phyloP scores from a whole-genome alignment of 2,113 vertebrate species.

The Aspidoscelis tigris region DNA sequence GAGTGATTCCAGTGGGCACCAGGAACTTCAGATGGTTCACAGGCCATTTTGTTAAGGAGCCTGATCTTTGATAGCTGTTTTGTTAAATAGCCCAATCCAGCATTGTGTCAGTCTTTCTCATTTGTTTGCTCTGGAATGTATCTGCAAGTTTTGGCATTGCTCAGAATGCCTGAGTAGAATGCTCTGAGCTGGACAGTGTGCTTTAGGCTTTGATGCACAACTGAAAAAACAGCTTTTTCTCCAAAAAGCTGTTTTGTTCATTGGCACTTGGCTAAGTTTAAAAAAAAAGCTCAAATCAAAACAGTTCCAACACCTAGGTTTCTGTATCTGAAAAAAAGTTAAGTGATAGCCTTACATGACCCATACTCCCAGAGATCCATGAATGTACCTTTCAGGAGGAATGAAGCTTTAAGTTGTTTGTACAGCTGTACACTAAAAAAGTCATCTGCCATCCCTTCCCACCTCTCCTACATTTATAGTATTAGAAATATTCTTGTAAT shows the following conservation, averaged over 20 bases:
- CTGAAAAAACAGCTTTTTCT: neutral
- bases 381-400: neutral
- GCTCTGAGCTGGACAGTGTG: neutral
- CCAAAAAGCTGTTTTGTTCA: neutral
- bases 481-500: neutral
- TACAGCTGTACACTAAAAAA: neutral
- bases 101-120: no score
- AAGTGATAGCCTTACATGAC: neutral
- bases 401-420: neutral
- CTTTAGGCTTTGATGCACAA: neutral
- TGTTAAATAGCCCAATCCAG: neutral
- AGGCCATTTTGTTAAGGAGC: neutral
- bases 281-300: neutral
- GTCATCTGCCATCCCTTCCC: neutral
- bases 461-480: neutral
- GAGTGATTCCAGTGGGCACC: neutral
- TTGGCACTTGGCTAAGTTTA: neutral
- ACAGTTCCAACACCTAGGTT: neutral
- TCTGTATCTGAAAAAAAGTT: neutral
- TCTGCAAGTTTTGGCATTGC: neutral
- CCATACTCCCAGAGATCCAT: neutral
- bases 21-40: neutral
- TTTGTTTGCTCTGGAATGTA: neutral
- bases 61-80: neutral
- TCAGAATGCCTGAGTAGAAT: neutral